phyloP scores from a whole-genome alignment of 2,888 invertebrate species.

The Andrena marginata region DNA sequence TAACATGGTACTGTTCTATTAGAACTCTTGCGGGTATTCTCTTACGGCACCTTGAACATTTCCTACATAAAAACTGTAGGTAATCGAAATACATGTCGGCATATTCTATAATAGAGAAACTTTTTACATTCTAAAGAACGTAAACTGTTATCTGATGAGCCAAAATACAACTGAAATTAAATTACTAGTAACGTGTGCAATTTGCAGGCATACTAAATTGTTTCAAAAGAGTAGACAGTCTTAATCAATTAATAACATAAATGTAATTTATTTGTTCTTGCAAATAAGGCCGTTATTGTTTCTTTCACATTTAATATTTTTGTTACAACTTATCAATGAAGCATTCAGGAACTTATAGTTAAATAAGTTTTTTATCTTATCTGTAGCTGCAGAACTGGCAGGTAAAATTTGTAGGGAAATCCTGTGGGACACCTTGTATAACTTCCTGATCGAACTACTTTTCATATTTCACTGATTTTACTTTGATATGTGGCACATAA shows the following conservation, averaged over 20 bases:
- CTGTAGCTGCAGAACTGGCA: too few species aligned
- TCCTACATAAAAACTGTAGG: neutral
- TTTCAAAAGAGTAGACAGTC: neutral
- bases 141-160: neutral
- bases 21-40: too few species aligned
- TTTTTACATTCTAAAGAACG: neutral
- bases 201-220: neutral
- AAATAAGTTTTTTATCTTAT: too few species aligned
- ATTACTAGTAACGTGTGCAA: neutral
- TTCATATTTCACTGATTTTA: too few species aligned
- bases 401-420: too few species aligned
- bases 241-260: neutral
- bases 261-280: neutral
- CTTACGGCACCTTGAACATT: neutral
- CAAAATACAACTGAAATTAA: neutral
- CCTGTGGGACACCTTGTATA: too few species aligned
- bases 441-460: too few species aligned
- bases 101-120: neutral
- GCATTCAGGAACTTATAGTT: too few species aligned
- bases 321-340: too few species aligned
- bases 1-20: too few species aligned
- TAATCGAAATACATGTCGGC: too few species aligned
- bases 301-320: neutral
- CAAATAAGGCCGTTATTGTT: neutral
- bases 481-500: too few species aligned